These are phyloP conservation scores for Protobothrops mucrosquamatus DNA, from an alignment of 2,113 vertebrate genomes.

Conservation along the genomic window DNA sequence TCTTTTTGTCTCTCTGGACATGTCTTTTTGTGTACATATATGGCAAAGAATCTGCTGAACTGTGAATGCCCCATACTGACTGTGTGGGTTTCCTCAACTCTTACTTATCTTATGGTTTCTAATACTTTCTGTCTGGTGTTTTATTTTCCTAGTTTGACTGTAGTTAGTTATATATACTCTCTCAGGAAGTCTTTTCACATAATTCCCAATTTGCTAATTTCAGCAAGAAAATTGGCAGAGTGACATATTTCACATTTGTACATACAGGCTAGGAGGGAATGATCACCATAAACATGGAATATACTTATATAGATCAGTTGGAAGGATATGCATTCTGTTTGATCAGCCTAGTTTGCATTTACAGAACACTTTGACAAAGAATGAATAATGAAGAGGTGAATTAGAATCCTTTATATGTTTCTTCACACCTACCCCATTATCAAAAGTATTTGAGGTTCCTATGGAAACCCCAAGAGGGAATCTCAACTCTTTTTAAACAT, in stretches of 20 bases:
- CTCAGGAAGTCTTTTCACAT: not conserved
- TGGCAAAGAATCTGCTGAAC: not conserved
- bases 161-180: not conserved
- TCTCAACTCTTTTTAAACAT: not conserved
- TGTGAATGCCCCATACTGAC: not conserved
- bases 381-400: not conserved
- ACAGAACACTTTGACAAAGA: not conserved
- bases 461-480: not conserved
- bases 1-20: not conserved
- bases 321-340: not conserved
- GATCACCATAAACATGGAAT: not conserved
- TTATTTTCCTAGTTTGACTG: not conserved
- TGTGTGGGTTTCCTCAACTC: not conserved
- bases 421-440: not conserved
- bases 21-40: not conserved
- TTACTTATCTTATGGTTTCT: not conserved
- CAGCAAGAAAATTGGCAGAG: not conserved
- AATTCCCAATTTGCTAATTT: not conserved
- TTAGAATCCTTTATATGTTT: not conserved
- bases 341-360: not conserved
- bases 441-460: not conserved
- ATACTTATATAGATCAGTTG: not conserved
- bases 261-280: not conserved
- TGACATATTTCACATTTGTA: not conserved
- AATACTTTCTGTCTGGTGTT: not conserved